Conservation (phyloP, 1,140 invertebrate genomes). For the Aricia agestis region DNA sequence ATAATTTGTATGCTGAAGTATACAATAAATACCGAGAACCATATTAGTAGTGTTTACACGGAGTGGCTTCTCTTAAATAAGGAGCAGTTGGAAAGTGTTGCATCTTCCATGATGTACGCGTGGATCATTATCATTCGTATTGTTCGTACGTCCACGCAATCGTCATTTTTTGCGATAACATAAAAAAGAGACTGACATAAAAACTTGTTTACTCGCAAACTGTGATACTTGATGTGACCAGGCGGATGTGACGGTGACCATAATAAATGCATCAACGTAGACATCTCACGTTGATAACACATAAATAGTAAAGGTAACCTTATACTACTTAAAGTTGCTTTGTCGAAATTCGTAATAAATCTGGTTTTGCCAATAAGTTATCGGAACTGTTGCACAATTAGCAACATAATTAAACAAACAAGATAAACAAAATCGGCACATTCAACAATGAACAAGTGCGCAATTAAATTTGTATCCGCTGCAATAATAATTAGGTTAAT, state of each 20-base stretch:
- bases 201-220: not conserved
- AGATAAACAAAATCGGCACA: not conserved
- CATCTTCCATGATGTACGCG: not conserved
- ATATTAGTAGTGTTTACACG: constrained; percentile 18
- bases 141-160: not conserved
- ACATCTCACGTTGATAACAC: not conserved
- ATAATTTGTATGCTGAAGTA: constrained; percentile 16
- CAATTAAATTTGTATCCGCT: not conserved
- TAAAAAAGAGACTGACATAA: not conserved
- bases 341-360: not conserved
- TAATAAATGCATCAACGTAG: not conserved
- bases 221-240: not conserved
- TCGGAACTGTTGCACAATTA: not conserved
- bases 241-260: not conserved
- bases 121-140: not conserved
- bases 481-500: constrained; percentile 1
- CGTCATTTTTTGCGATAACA: not conserved
- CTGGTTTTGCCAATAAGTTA: not conserved
- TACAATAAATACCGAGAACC: constrained; percentile 16
- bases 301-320: not conserved
- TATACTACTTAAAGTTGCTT: not conserved
- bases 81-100: constrained; percentile 7
- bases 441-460: not conserved
- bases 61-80: constrained; percentile 14
- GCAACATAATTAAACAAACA: not conserved